These are phyloP conservation scores for Theonella swinhoei DNA, from an alignment of 37 sponge, comb jelly and placozoan species.

Conservation along the genomic window DNA sequence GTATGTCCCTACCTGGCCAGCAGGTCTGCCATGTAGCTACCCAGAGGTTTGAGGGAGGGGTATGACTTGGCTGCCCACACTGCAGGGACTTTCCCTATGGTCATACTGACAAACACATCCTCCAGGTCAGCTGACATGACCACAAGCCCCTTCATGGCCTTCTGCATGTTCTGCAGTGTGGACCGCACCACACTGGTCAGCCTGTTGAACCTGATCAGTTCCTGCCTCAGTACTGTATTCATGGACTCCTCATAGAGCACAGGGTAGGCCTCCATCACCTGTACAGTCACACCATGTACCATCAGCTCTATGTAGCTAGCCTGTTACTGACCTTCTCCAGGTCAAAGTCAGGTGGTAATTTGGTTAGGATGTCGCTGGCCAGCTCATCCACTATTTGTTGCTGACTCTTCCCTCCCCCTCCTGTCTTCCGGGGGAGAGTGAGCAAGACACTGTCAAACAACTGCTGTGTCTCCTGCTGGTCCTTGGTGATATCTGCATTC, in stretches of 20 bases:
- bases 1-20: slow-evolving; percentile 72
- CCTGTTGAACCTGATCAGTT: slow-evolving; percentile 93
- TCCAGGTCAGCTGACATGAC: slow-evolving; percentile 97
- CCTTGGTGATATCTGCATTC: slow-evolving; percentile 99
- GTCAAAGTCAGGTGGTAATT: slow-evolving; percentile 93
- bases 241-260: slow-evolving; percentile 95
- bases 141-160: slow-evolving; percentile 98
- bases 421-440: slow-evolving; percentile 90
- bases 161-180: slow-evolving; percentile 88
- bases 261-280: slow-evolving; percentile 83
- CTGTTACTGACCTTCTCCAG: slow-evolving; percentile 65
- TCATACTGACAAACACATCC: slow-evolving; percentile 93
- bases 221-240: slow-evolving; percentile 99
- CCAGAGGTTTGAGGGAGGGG: slow-evolving; percentile 98
- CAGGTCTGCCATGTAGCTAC: slow-evolving; percentile 94
- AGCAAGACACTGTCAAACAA: slow-evolving; percentile 93
- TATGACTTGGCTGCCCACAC: slow-evolving; percentile 99
- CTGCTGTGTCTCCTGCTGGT: slow-evolving; percentile 93
- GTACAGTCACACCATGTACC: background rate
- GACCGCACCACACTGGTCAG: slow-evolving; percentile 90
- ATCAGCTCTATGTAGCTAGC: background rate
- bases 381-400: slow-evolving; percentile 94
- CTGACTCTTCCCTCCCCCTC: slow-evolving; percentile 92
- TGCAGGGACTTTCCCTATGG: slow-evolving; percentile 95
- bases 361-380: slow-evolving; percentile 95